Evolutionary conservation across 2,113 vertebrate species (phyloP), one percentile per base, ranked within the genome.

Genomic region (Neogobius melanostomus): DNA sequence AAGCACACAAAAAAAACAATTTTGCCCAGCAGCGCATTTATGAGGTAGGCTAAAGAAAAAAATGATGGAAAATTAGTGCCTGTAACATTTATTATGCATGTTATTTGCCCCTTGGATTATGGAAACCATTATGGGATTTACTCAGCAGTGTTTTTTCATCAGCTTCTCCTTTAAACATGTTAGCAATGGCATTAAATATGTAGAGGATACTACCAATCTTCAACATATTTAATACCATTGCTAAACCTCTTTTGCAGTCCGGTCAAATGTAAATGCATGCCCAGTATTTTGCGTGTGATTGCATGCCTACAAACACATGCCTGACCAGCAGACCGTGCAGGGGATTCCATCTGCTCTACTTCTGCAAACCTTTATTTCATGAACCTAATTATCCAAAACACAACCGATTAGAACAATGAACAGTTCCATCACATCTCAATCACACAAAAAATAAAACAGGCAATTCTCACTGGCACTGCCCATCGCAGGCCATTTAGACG

Each of bases 381-480:
- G 56, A 82, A 49, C 47, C 66, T 66, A 59, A 3, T 12, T 6
- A 10, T 59, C 45, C 16, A 48, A 45, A 63, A 66, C 15, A 17
- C 0, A 21, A 63, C 17, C 52, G 59, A 15, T 59, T 59, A 52
- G 68, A 21, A 42, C 53, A 66, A 36, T 70, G 3, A 64, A 59
- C 17, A 52, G 45, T 1, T 59, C 11, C 46, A 64, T 50, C 71
- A 61, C 36, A 64, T 49, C 42, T 69, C 43, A 16, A 28, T 28
- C 17, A 21, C 53, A 36, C 16, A 28, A 8, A 11, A 56, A 17
- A 14, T 48, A 69, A 44, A 76, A 68, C 46, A 73, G 75, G 80
- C 85, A 77, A 77, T 73, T 50, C 72, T 76, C 68, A 61, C 59
- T 75, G 77, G 81, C 79, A 51, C 49, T 28, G 76, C 71, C 70